Percentiles rank a stretch among this genome's conserved stretches.
phyloP scores from a whole-genome alignment of 2,888 invertebrate species.

The Cheilosia vernalis region DNA sequence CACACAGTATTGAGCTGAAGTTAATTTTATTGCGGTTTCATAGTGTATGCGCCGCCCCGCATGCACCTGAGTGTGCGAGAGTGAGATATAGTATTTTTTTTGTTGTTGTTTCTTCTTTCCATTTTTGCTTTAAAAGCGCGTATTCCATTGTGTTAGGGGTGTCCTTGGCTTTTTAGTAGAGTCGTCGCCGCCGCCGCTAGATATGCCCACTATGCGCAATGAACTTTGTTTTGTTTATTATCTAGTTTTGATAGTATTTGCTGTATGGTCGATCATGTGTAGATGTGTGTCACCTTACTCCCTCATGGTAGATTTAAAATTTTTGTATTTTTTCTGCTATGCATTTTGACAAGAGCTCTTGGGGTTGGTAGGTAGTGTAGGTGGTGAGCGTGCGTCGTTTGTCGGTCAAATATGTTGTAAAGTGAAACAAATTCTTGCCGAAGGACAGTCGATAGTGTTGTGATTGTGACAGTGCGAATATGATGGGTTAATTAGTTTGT shows the following conservation, averaged over 20 bases:
- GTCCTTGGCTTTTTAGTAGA: conserved; percentile 72
- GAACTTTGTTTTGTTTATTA: conserved; percentile 67
- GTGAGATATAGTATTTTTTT: conserved; percentile 33
- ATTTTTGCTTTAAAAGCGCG: conserved; percentile 19
- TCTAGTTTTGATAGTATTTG: conserved; percentile 10
- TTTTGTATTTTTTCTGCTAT: conserved; percentile 23
- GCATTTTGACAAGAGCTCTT: conserved; percentile 25
- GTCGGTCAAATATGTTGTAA: conserved; percentile 52
- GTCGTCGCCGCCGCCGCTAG: conserved; percentile 38
- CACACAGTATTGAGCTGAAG: conserved; percentile 18
- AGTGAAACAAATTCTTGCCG: conserved; percentile 23
- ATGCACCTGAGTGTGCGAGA: conserved; percentile 36
- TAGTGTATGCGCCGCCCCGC: conserved; percentile 31
- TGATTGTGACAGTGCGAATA: conserved; percentile 14
- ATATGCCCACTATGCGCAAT: conserved; percentile 58
- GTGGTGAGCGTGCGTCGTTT: conserved; percentile 37
- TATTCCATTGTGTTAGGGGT: conserved; percentile 66
- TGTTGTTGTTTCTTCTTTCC: too few species aligned
- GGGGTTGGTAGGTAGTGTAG: conserved; percentile 63
- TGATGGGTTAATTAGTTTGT: conserved; percentile 57
- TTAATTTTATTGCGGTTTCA: conserved; percentile 27
- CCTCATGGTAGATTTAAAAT: conserved; percentile 41
- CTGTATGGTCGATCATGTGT: conserved; percentile 4
- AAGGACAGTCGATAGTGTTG: conserved; percentile 65
- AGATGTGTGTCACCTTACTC: conserved; percentile 68